Evolutionary conservation across 2,888 invertebrate genomes (phyloP).

Genomic region (Leptinotarsa tumamoca): DNA sequence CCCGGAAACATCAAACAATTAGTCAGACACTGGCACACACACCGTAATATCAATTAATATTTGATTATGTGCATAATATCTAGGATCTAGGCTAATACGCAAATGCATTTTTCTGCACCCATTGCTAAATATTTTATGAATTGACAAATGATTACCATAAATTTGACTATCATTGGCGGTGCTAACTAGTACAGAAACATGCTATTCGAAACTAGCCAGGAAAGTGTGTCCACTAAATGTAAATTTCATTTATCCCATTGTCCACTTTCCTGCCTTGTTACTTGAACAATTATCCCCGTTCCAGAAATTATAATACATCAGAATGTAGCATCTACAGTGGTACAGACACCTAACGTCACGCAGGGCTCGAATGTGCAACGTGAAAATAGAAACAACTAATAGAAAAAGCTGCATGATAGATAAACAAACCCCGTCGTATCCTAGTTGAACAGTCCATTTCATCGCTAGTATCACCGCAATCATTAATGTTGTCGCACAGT

Average conservation of each 20-base stretch:
- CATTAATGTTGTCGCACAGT: constrained; percentile 72
- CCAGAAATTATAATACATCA: constrained; percentile 35
- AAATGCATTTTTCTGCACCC: too few relatives aligned
- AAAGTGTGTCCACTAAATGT: not conserved
- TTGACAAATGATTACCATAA: too few relatives aligned
- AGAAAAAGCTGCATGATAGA: constrained; percentile 44
- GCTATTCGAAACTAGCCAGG: not conserved
- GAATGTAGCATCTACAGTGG: constrained; percentile 44
- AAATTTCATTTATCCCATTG: not conserved
- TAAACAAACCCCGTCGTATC: constrained; percentile 67
- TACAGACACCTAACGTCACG: constrained; percentile 45
- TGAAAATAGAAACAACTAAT: constrained; percentile 34
- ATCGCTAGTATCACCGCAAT: constrained; percentile 76
- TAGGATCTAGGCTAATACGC: too few relatives aligned
- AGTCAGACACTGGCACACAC: too few relatives aligned
- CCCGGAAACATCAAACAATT: too few relatives aligned
- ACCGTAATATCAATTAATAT: too few relatives aligned
- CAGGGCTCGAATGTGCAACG: constrained; percentile 47
- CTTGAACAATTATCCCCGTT: constrained; percentile 18
- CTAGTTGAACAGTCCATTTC: constrained; percentile 69
- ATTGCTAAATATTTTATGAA: too few relatives aligned
- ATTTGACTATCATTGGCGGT: not conserved
- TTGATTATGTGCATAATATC: too few relatives aligned
- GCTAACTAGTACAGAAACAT: not conserved
- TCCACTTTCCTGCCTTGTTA: constrained; percentile 2